These are phyloP conservation scores for Pipistrellus pipistrellus DNA, from an alignment of 2,797 vertebrate genomes.

Conservation along the genomic window DNA sequence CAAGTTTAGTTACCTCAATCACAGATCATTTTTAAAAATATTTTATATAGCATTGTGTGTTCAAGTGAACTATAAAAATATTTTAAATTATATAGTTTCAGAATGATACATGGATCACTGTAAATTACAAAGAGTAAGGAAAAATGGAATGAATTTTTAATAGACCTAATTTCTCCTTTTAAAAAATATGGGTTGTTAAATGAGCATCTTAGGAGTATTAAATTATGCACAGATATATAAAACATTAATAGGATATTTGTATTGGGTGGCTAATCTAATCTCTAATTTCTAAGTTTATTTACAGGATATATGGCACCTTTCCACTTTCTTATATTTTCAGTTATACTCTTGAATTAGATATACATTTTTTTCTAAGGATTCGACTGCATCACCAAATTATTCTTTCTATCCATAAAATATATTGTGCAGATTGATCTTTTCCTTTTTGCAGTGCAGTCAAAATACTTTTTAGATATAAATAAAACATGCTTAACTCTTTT, in stretches of 20 bases:
- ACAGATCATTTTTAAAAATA: not conserved
- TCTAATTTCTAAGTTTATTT: constrained; percentile 56
- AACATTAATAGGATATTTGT: constrained; percentile 55
- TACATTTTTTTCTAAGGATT: not conserved
- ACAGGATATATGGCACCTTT: not conserved
- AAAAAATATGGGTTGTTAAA: constrained; percentile 61
- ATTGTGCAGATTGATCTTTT: constrained; percentile 36
- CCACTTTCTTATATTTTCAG: not conserved
- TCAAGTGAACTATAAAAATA: constrained; percentile 36
- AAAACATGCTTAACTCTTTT: not conserved
- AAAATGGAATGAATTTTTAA: constrained; percentile 52
- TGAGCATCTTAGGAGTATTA: constrained; percentile 50
- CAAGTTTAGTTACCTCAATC: not conserved
- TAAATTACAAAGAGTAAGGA: constrained; percentile 47
- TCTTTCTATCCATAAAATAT: not conserved
- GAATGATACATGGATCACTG: constrained; percentile 22
- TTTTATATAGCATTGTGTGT: not conserved
- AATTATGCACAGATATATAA: constrained; percentile 54
- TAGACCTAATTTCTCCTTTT: constrained; percentile 47
- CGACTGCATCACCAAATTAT: constrained; percentile 3
- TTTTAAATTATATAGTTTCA: constrained; percentile 33
- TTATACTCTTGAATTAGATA: constrained; percentile 26
- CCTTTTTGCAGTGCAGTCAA: not conserved
- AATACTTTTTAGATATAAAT: not conserved
- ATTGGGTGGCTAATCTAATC: constrained; percentile 26